Evolutionary conservation across 2,113 vertebrate genomes (phyloP).

Genomic region (Phylloscopus trochilus): DNA sequence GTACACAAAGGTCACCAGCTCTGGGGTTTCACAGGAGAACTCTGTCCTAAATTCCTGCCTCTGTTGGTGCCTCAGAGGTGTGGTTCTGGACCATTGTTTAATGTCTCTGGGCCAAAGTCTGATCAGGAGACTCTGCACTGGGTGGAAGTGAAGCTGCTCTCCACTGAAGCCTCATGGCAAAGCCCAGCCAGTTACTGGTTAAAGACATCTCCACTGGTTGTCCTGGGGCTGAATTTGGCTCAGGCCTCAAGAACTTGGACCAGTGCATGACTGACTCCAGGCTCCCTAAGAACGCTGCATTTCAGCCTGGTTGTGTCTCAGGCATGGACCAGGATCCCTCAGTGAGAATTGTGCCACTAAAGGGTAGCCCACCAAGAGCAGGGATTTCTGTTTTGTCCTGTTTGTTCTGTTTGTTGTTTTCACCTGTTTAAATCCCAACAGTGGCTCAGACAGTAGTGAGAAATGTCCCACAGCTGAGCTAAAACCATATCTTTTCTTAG

Average conservation of each 20-base stretch:
- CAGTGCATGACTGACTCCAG: background rate
- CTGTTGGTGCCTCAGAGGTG: background rate
- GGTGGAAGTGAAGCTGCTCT: background rate
- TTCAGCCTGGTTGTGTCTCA: background rate
- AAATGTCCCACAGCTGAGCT: background rate
- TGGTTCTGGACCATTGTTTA: background rate
- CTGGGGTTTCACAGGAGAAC: background rate
- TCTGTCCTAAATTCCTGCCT: background rate
- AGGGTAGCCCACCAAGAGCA: background rate
- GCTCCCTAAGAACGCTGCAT: fast-evolving
- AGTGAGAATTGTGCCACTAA: background rate
- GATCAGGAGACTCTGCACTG: background rate
- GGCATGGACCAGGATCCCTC: background rate
- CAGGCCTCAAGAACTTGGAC: background rate
- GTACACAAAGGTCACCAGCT: background rate
- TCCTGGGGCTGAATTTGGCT: background rate
- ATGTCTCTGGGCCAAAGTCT: background rate
- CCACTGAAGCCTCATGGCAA: background rate
- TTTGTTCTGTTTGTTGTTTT: background rate
- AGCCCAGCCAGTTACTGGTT: background rate
- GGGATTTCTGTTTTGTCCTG: background rate
- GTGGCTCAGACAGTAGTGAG: background rate
- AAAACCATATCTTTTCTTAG: background rate
- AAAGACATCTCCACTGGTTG: background rate
- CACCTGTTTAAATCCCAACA: background rate